Base-by-base conservation (phyloP, 2,113 vertebrate species). In the Eira barbara region DNA sequence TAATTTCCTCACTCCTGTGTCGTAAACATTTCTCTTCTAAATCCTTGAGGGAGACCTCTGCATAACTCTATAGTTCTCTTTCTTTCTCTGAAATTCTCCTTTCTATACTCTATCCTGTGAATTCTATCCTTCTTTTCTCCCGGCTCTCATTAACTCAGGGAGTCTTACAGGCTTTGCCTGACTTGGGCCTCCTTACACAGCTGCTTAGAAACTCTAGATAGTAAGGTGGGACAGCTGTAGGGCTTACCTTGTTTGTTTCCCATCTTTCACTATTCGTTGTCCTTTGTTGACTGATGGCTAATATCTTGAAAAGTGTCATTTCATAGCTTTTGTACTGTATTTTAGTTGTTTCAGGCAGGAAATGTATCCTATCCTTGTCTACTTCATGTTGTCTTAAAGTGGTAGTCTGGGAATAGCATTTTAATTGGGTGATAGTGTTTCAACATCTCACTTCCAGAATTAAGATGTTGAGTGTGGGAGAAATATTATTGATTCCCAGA, bases 331-430 rank as follows among this genome's bases (percentile, higher is more conserved):
- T 94, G 49, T 97, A 25, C 52, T 89, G 15, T 96, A 5, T 83
- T 93, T 86, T 89, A 74, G 29, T 71, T 95, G 42, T 96, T 96
- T 95, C 52, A 89, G 87, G 8, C 39, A 27, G 34, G 57, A 97
- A 34, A 86, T 65, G 89, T 89, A 31, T 89, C 23, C 23, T 94
- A 42, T 65, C 20, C 20, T 93, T 85, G 83, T 96, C 73, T 57
- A 65, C 13, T 86, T 78, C 79, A 96, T 96, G 92, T 82, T 97
- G 52, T 97, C 79, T 95, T 94, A 14, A 96, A 95, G 49, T 89
- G 78, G 79, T 85, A 79, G 39, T 79, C 69, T 97, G 25, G 42
- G 49, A 86, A 61, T 57, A 92, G 18, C 73, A 89, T 79, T 97
- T 94, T 90, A 90, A 92, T 94, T 97, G 91, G 20, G 47, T 97